Base-by-base conservation (phyloP, 2,797 vertebrate species). In the Diplodus puntazzo region DNA sequence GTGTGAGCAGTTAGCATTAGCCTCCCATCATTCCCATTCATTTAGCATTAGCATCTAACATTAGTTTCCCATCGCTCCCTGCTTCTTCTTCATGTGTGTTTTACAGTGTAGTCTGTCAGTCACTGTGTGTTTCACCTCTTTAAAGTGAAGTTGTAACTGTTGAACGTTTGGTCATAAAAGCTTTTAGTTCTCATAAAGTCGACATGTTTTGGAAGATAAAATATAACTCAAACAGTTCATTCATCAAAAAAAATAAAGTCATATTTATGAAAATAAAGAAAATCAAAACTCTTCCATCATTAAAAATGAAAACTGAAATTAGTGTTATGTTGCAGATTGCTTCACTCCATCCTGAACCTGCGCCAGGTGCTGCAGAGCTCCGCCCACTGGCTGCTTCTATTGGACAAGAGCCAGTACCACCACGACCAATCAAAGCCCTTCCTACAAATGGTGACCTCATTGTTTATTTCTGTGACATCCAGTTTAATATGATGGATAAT, bases 301-400 rank as follows among this genome's bases (percentile, higher is more conserved):
- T 8, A 1, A 57, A 71, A 11, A 30, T 34, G 0, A 21, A 58
- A 75, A 70, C 11, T 46, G 7, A 58, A 17, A 21, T 46, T 1
- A 2, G 0, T 23, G 20, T 68, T 72, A 13, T 85, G 85, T 89
- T 76, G 10, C 90, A 98, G 98, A 87, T 94, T 99, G 85, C 97
- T 97, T 87, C 95, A 95, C 58, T 96, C 98, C 3, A 87, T 98
- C 80, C 87, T 96, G 79, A 96, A 94, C 75, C 76, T 99, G 92
- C 97, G 94, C 61, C 94, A 93, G 85, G 95, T 99, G 77, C 94
- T 98, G 62, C 93, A 91, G 86, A 96, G 96, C 87, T 96, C 97
- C 71, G 94, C 90, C 83, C 96, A 98, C 86, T 93, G 98, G 91
- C 95, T 99, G 80, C 87, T 97, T 62, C 91, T 99, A 39, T 94